Percentiles rank a stretch among this genome's conserved stretches.
Conservation (phyloP, 2,797 vertebrate species). For the Enteromius trimaculatus region DNA sequence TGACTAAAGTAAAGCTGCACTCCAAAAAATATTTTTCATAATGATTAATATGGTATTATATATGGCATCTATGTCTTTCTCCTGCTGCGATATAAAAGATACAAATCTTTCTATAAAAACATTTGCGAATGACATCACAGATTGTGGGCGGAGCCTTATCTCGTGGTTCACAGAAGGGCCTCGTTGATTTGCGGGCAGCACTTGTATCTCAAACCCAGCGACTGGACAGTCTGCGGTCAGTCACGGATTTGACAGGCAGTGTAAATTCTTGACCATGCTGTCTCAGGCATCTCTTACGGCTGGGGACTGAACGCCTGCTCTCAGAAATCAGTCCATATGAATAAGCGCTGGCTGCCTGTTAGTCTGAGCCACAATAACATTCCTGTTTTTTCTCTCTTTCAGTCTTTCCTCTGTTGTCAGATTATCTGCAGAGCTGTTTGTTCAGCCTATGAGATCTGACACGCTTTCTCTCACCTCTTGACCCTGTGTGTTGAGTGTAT, state of each 20-base stretch:
- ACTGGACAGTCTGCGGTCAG: conserved; percentile 24
- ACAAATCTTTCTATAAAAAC: background rate
- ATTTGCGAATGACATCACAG: background rate
- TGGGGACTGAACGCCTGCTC: background rate
- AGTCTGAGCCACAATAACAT: conserved; percentile 54
- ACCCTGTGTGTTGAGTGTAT: conserved; percentile 1
- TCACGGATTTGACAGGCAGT: conserved; percentile 15
- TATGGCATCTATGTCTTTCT: background rate
- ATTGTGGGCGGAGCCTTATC: background rate
- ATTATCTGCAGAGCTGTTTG: conserved; percentile 42
- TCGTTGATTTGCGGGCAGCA: background rate
- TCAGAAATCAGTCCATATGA: conserved; percentile 5
- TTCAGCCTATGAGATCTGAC: conserved; percentile 32
- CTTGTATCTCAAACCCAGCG: conserved; percentile 1
- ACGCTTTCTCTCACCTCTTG: conserved; percentile 26
- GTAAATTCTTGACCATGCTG: conserved; percentile 6
- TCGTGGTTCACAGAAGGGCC: background rate
- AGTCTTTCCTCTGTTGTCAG: conserved; percentile 31
- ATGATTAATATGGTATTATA: no score
- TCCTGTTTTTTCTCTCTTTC: conserved; percentile 24
- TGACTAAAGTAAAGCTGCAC: background rate
- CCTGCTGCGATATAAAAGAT: background rate
- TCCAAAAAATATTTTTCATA: background rate
- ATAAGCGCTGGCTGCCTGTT: conserved; percentile 49
- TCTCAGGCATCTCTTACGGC: conserved; percentile 15